phyloP scores from a whole-genome alignment of 2,797 vertebrate species.

The Macropodus opercularis region DNA sequence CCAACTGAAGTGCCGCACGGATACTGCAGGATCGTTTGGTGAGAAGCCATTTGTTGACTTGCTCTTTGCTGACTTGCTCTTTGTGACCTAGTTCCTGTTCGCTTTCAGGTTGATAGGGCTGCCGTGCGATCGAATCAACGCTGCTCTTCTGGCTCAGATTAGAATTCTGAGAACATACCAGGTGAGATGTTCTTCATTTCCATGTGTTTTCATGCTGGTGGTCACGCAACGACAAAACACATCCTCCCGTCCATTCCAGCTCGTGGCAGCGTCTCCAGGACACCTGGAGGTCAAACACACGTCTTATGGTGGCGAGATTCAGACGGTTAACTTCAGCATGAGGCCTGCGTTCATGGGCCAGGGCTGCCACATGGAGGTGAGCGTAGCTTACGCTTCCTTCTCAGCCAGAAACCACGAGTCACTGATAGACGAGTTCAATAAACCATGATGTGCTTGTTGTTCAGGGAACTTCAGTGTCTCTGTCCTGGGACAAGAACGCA shows the following conservation, averaged over 20 bases:
- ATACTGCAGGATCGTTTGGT: conserved; percentile 71
- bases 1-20: conserved; percentile 16
- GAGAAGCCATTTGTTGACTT: too few relatives aligned
- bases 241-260: conserved; percentile 29
- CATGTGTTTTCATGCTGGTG: neutral
- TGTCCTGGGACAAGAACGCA: conserved; percentile 60
- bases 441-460: neutral
- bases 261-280: conserved; percentile 26
- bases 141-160: conserved; percentile 58
- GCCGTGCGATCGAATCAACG: conserved; percentile 44
- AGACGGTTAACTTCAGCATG: conserved; percentile 66
- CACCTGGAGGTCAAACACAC: conserved; percentile 66
- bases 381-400: neutral
- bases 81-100: too few relatives aligned
- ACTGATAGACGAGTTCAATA: neutral
- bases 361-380: conserved; percentile 61
- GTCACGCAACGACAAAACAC: neutral
- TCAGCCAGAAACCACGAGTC: neutral
- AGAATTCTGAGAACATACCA: conserved; percentile 66
- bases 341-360: conserved; percentile 9
- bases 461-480: conserved; percentile 59
- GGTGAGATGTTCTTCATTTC: conserved; percentile 24
- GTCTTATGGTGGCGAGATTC: conserved; percentile 35
- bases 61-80: neutral
- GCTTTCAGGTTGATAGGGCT: conserved; percentile 58